These are phyloP conservation scores for Tupaia chinensis DNA, from an alignment of 2,113 vertebrate genomes.

Conservation along the genomic window DNA sequence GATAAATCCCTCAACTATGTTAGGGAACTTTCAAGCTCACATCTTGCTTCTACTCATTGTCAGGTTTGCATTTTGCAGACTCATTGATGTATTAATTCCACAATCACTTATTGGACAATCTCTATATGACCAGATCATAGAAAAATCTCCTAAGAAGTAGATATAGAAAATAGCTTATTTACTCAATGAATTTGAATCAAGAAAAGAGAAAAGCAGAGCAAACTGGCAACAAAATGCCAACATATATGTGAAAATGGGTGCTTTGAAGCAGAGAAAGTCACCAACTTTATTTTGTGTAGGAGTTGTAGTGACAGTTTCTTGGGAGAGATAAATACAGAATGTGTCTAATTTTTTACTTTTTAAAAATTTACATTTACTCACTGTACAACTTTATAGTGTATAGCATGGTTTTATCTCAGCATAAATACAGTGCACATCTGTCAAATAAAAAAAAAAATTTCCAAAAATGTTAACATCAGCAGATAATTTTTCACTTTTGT, in stretches of 20 bases:
- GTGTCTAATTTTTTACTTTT: neutral
- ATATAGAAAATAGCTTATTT: neutral
- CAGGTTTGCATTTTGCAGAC: neutral
- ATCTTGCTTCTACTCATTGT: neutral
- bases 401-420: too few species aligned
- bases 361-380: too few species aligned
- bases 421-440: too few species aligned
- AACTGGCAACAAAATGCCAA: neutral
- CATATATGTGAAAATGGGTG: neutral
- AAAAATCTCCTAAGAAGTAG: neutral
- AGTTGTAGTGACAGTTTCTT: neutral
- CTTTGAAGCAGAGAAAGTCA: neutral
- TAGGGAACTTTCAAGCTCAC: neutral
- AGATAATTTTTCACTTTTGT: too few species aligned
- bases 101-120: neutral
- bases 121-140: neutral
- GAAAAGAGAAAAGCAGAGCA: neutral
- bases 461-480: too few species aligned
- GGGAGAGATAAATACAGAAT: slow-evolving; percentile 22
- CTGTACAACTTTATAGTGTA: too few species aligned
- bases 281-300: neutral
- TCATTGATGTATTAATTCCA: neutral
- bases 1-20: neutral
- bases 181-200: neutral
- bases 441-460: too few species aligned